Percentiles rank a stretch among this genome's conserved stretches.
These are phyloP conservation scores for Trogon surrucura DNA, from an alignment of 2,113 vertebrate genomes.

Conservation along the genomic window DNA sequence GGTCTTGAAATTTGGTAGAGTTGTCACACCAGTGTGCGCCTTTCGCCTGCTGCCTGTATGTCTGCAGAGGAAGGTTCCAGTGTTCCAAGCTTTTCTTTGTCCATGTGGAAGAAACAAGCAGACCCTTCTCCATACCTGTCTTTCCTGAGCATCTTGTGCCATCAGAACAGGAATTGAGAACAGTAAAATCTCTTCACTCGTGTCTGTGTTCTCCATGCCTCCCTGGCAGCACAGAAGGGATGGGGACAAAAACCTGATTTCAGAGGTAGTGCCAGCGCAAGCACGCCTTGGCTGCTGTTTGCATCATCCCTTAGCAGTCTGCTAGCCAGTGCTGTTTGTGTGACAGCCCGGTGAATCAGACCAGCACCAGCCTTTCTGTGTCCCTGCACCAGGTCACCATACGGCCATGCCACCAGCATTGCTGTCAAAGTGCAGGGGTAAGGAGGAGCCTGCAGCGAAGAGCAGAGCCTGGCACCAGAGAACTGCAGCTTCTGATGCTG, in stretches of 20 bases:
- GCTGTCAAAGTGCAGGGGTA: not conserved
- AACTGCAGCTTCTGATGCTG: not conserved
- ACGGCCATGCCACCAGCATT: not conserved
- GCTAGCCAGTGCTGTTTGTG: not conserved
- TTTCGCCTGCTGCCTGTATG: not conserved
- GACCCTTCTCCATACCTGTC: not conserved
- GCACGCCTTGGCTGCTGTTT: not conserved
- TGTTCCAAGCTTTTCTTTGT: not conserved
- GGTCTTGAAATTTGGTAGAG: not conserved
- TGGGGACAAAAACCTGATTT: not conserved
- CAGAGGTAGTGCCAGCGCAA: not conserved
- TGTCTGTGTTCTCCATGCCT: not conserved
- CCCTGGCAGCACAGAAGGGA: not conserved
- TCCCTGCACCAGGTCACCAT: accelerated
- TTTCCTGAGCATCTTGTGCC: not conserved
- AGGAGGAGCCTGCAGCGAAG: not conserved
- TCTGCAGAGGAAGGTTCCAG: not conserved
- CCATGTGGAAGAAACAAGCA: not conserved
- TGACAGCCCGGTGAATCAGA: not conserved
- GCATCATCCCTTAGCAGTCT: not conserved
- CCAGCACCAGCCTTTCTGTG: not conserved
- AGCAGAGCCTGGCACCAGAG: not conserved
- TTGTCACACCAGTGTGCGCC: accelerated
- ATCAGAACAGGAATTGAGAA: not conserved
- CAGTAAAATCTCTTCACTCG: not conserved